Percentiles rank a stretch among this genome's conserved stretches.
phyloP scores from a whole-genome alignment of 2,113 vertebrate genomes.

The Oncorhynchus clarkii region DNA sequence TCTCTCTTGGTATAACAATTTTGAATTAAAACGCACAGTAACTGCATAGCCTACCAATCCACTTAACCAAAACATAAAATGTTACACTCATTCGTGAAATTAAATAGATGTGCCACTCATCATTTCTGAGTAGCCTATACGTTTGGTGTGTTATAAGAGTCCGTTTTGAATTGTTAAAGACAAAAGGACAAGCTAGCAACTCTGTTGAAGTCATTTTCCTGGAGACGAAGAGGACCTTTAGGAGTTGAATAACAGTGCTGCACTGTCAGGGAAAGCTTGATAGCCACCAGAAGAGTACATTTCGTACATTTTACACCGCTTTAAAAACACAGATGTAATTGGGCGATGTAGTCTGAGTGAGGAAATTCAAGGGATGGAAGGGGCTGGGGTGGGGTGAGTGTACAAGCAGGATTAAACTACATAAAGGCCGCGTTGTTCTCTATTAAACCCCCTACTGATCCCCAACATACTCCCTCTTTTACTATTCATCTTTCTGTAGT shows the following conservation, averaged over 20 bases:
- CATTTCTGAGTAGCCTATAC: too few species aligned
- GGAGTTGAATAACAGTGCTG: not conserved
- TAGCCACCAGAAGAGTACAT: not conserved
- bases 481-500: conserved; percentile 30
- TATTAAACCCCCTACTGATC: conserved; percentile 70
- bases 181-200: too few species aligned
- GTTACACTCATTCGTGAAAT: too few species aligned
- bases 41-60: too few species aligned
- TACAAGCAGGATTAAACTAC: conserved; percentile 68
- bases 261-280: not conserved
- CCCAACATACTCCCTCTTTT: conserved; percentile 58
- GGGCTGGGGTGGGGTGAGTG: conserved; percentile 22
- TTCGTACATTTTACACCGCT: conserved; percentile 23
- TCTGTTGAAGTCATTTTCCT: not conserved
- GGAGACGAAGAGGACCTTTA: not conserved
- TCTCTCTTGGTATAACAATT: conserved; percentile 9
- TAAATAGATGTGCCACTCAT: too few species aligned
- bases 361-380: conserved; percentile 27
- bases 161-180: too few species aligned
- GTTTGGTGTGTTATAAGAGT: too few species aligned
- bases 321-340: conserved; percentile 55
- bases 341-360: conserved; percentile 23
- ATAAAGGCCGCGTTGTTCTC: conserved; percentile 75
- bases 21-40: too few species aligned
- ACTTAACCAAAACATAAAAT: too few species aligned